Evolutionary conservation across 2,113 vertebrate species (phyloP).

Genomic region (Carettochelys insculpta): DNA sequence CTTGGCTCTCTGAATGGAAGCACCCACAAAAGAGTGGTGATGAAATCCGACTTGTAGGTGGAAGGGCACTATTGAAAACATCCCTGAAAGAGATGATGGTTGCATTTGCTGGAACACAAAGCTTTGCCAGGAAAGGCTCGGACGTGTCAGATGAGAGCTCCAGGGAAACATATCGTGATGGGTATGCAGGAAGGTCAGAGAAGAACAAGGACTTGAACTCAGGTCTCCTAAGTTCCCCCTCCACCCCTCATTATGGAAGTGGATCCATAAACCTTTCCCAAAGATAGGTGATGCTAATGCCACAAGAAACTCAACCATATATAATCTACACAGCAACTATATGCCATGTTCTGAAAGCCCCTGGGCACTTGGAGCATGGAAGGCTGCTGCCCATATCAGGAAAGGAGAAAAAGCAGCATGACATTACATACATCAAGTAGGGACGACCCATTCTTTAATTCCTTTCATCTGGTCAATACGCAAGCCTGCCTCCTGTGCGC

Average conservation of each 20-base stretch:
- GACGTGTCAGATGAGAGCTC: conserved; percentile 39
- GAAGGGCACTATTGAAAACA: neutral
- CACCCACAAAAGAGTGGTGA: neutral
- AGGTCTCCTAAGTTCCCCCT: neutral
- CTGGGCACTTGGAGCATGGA: too few species aligned
- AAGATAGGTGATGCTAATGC: neutral
- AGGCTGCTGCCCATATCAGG: too few species aligned
- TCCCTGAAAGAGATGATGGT: conserved; percentile 1
- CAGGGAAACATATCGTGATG: conserved; percentile 35
- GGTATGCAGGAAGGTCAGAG: conserved; percentile 5
- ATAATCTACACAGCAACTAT: neutral
- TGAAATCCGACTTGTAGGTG: neutral
- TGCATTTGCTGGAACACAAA: conserved; percentile 36
- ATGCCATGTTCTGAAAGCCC: neutral
- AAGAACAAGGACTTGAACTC: conserved; percentile 29
- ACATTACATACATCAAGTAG: neutral
- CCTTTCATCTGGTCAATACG: neutral
- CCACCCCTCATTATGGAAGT: conserved; percentile 17
- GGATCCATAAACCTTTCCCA: neutral
- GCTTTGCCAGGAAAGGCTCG: conserved; percentile 21
- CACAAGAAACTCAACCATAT: neutral
- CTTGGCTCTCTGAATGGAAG: neutral
- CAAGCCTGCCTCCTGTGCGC: neutral
- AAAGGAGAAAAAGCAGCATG: neutral
- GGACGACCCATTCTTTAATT: neutral